phyloP scores from a whole-genome alignment of 2,797 vertebrate genomes.

The Lophius americanus region DNA sequence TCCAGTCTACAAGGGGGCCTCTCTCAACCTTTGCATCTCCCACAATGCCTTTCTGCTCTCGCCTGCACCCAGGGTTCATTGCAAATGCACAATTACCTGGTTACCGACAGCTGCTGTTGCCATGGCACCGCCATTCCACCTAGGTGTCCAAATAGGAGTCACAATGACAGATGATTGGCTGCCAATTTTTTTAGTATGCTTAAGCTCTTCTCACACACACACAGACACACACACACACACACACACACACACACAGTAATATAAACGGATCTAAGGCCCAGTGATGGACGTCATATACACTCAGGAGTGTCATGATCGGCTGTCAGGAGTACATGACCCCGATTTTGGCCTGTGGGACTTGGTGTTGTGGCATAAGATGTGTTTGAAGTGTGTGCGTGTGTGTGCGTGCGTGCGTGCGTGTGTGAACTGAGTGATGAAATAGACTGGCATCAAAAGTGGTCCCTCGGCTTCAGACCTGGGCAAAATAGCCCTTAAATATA shows the following conservation, averaged over 20 bases:
- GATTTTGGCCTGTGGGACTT: constrained; percentile 61
- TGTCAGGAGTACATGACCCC: constrained; percentile 68
- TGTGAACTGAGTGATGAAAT: constrained; percentile 57
- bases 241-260: neutral
- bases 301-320: constrained; percentile 56
- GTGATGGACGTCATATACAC: neutral
- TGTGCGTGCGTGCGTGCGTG: constrained; percentile 19
- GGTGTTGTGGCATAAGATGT: constrained; percentile 57
- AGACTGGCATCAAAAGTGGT: constrained; percentile 70
- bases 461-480: constrained; percentile 61
- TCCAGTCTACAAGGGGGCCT: constrained; percentile 14
- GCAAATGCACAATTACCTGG: constrained; percentile 59
- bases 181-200: constrained; percentile 6
- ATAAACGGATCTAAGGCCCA: too few relatives aligned
- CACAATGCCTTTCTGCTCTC: constrained; percentile 31
- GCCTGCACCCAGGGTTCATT: constrained; percentile 45
- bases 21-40: constrained; percentile 49
- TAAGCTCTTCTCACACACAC: neutral
- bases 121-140: constrained; percentile 36
- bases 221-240: constrained; percentile 10
- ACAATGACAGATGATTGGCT: constrained; percentile 56
- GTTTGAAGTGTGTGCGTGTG: constrained; percentile 59
- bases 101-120: constrained; percentile 67
- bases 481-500: constrained; percentile 64
- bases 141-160: constrained; percentile 56